These are phyloP conservation scores for Labeo rohita DNA, from an alignment of 2,113 vertebrate genomes.

Conservation along the genomic window DNA sequence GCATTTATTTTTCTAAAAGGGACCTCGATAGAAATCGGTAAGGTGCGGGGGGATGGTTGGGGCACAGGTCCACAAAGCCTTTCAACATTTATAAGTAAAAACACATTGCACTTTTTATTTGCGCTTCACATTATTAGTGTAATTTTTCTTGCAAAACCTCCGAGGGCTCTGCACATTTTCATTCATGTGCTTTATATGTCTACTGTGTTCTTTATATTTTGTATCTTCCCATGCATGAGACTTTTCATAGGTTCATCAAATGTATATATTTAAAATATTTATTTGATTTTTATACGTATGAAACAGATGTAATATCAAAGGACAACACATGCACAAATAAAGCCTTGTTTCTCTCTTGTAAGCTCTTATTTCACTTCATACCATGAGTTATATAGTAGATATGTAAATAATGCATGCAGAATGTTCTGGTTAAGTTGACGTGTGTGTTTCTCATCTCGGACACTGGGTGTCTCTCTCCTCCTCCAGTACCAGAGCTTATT, in stretches of 20 bases:
- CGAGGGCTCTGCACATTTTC: neutral
- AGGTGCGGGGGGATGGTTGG: no score
- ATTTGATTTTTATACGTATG: conserved; percentile 45
- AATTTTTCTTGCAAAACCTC: neutral
- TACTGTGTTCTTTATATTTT: neutral
- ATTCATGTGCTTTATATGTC: neutral
- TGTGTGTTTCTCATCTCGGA: conserved; percentile 30
- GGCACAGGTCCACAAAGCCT: neutral
- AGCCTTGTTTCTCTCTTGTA: neutral
- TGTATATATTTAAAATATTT: conserved; percentile 46
- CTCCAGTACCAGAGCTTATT: conserved; percentile 29
- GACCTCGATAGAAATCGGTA: neutral
- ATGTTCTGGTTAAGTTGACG: neutral
- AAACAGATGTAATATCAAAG: conserved; percentile 5
- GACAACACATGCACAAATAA: neutral
- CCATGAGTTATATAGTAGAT: neutral
- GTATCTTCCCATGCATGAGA: neutral
- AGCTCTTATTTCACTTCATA: neutral
- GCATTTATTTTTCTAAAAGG: neutral
- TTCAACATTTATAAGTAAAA: neutral
- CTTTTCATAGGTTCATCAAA: conserved; percentile 18
- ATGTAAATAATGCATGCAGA: neutral
- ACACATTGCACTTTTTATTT: neutral
- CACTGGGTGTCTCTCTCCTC: conserved; percentile 60
- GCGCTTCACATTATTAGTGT: neutral